Base-by-base conservation (phyloP, 2,797 vertebrate genomes). In the Pelodytes ibericus region DNA sequence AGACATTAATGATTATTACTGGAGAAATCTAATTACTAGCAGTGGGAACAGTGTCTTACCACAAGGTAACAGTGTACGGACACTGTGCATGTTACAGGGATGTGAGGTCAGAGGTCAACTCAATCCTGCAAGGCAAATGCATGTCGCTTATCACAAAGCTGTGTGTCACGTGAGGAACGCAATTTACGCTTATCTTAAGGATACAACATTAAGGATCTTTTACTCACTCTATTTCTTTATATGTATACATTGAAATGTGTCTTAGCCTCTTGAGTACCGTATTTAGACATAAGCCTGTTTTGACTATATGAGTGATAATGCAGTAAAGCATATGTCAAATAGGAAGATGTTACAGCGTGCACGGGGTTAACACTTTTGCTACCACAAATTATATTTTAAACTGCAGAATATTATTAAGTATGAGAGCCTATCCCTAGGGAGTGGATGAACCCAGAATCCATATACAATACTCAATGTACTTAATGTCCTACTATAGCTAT, bases 61-160 rank as follows among this genome's bases (percentile, higher is more conserved):
- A 90, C 87, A 83, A 86, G 91, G 90, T 86, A 91, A 91, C 91
- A 85, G 81, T 83, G 80, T 88, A 86, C 89, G 90, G 88, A 89
- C 59, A 51, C 74, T 65, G 67, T 84, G 82, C 86, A 86, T 60
- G 89, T 90, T 94, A 96, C 85, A 96, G 92, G 88, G 93, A 94
- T 82, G 95, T 96, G 91, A 96, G 91, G 88, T 97, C 95, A 90
- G 94, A 93, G 80, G 95, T 96, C 86, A 96, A 90, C 89, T 96
- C 95, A 93, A 97, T 93, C 94, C 95, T 97, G 95, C 83, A 94
- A 95, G 86, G 92, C 88, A 95, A 95, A 95, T 86, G 91, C 85
- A 91, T 89, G 88, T 90, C 83, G 89, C 56, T 71, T 61, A 72
- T 65, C 69, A 78, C 41, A 51, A 22, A 26, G 66, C 22, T 7